A percentile compares a stretch with the other conserved stretches of the same genome.
phyloP scores from a whole-genome alignment of 2,888 invertebrate species.

The Diplolepis rosae region DNA sequence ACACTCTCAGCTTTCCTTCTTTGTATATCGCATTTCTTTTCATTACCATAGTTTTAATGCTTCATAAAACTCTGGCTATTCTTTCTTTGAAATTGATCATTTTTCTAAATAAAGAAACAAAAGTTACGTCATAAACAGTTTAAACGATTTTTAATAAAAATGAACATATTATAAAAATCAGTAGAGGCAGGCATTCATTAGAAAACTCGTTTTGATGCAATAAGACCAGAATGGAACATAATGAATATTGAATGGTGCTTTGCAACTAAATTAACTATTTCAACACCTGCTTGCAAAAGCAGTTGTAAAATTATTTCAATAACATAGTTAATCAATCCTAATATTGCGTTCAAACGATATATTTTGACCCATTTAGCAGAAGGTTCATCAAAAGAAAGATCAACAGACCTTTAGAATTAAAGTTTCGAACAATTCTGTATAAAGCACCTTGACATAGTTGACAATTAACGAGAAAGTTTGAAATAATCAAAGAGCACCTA shows the following conservation, averaged over 20 bases:
- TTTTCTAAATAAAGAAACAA: neutral
- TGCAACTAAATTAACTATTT: neutral
- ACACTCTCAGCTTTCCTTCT: neutral
- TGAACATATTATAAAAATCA: neutral
- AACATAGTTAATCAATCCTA: neutral
- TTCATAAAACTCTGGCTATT: neutral
- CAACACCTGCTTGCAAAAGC: neutral
- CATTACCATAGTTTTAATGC: neutral
- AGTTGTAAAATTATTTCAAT: neutral
- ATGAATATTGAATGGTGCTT: neutral
- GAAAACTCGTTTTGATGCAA: neutral
- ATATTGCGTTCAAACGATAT: neutral
- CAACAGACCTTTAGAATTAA: neutral
- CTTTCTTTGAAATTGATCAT: slow-evolving; percentile 6
- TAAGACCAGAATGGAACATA: slow-evolving; percentile 4
- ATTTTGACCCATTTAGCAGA: neutral
- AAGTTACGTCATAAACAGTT: neutral
- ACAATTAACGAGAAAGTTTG: neutral
- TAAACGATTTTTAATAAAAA: neutral
- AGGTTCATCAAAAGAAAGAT: slow-evolving; percentile 8
- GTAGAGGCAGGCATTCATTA: neutral
- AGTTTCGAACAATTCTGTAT: neutral
- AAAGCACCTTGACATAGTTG: slow-evolving; percentile 11
- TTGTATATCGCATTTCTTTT: neutral
- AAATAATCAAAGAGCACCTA: neutral